A percentile compares a stretch with the other conserved stretches of the same genome.
These are phyloP conservation scores for Drosophila ficusphila DNA, from an alignment of 1,140 invertebrate genomes.

Conservation along the genomic window DNA sequence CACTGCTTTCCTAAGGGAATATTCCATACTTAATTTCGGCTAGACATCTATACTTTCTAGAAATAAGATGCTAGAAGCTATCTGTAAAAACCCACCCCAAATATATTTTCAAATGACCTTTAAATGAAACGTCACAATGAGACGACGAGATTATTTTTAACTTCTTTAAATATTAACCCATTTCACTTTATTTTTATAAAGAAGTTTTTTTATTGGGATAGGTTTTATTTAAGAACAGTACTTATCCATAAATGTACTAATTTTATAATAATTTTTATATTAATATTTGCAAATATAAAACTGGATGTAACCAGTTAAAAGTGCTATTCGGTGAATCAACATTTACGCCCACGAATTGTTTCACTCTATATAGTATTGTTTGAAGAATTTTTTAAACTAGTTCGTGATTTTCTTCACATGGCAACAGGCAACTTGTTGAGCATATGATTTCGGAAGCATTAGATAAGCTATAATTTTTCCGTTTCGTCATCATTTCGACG, in stretches of 20 bases:
- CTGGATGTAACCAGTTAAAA: neutral
- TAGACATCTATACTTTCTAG: neutral
- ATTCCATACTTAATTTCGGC: slow-evolving; percentile 4
- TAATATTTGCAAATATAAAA: neutral
- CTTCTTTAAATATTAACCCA: neutral
- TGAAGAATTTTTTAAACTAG: slow-evolving; percentile 11
- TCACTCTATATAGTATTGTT: neutral
- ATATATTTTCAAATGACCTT: neutral
- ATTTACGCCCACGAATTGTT: neutral
- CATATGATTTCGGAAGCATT: neutral
- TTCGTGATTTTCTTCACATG: slow-evolving; percentile 9
- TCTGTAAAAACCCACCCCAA: neutral
- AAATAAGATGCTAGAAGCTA: neutral
- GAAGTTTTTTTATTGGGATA: slow-evolving; percentile 2
- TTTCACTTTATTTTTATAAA: neutral
- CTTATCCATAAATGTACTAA: too few species aligned
- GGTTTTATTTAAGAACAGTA: too few species aligned
- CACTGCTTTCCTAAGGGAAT: slow-evolving; percentile 3
- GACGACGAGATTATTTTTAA: neutral
- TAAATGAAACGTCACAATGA: slow-evolving; percentile 16
- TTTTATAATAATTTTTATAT: neutral
- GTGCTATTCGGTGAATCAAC: neutral
- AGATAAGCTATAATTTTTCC: slow-evolving; percentile 16
- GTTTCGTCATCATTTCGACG: slow-evolving; percentile 23
- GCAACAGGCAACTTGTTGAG: slow-evolving; percentile 2